Evolutionary conservation across 2,797 vertebrate genomes (phyloP).

Genomic region (Austrolebias charrua): DNA sequence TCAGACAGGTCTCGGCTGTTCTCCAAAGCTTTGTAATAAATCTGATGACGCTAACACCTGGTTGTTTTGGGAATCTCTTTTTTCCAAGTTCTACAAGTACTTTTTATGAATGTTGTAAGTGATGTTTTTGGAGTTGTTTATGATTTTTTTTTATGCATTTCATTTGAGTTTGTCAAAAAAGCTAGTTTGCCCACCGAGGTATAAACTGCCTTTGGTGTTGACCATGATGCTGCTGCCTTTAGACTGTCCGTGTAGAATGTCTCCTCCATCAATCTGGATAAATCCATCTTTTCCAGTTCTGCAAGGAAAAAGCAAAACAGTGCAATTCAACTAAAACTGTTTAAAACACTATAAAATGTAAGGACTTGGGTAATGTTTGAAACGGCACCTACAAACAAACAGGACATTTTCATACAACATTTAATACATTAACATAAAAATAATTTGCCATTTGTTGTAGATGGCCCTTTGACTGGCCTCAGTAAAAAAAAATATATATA

Average conservation of each 20-base stretch:
- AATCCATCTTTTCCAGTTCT: conserved; percentile 88
- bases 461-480: too few relatives aligned
- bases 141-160: background rate
- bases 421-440: background rate
- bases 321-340: background rate
- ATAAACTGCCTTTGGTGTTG: conserved; percentile 90
- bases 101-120: too few relatives aligned
- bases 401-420: background rate
- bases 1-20: too few relatives aligned
- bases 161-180: too few relatives aligned
- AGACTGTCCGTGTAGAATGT: conserved; percentile 80
- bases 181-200: conserved; percentile 80
- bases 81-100: too few relatives aligned
- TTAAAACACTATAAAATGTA: background rate
- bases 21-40: too few relatives aligned
- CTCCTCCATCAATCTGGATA: conserved; percentile 87
- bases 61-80: too few relatives aligned
- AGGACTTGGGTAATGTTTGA: too few relatives aligned
- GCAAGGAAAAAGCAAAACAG: conserved; percentile 24
- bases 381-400: background rate
- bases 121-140: too few relatives aligned
- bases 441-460: too few relatives aligned
- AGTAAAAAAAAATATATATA: too few relatives aligned
- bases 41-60: too few relatives aligned
- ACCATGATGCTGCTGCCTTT: conserved; percentile 89